Conservation (phyloP, 1,140 invertebrate genomes). For the Saxidomus purpurata region DNA sequence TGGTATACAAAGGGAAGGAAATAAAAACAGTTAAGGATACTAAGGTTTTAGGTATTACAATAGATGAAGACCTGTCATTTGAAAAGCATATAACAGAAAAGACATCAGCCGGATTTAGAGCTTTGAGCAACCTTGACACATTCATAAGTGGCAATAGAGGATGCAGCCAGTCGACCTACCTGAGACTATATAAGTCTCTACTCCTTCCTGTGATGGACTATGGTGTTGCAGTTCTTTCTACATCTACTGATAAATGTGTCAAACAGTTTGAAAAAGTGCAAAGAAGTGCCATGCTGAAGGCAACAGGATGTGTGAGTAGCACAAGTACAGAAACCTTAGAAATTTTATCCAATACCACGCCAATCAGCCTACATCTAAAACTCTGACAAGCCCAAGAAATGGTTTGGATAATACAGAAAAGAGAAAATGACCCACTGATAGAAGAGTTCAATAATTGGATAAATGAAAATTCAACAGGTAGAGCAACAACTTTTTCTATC, state of each 20-base stretch:
- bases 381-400: slow-evolving; percentile 5
- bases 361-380: slow-evolving; percentile 8
- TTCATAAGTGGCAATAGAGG: neutral
- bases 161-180: slow-evolving; percentile 1
- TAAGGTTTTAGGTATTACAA: no score
- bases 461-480: neutral
- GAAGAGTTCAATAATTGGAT: slow-evolving; percentile 5
- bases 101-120: neutral
- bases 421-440: neutral
- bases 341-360: neutral
- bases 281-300: no score
- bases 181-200: slow-evolving; percentile 16
- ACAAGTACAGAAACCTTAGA: neutral
- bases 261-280: neutral
- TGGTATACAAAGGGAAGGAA: no score
- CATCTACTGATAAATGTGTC: neutral
- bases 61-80: neutral
- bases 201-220: neutral
- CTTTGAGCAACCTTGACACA: neutral
- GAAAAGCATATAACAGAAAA: slow-evolving; percentile 12
- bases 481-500: neutral
- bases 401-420: neutral
- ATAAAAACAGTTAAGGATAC: no score
- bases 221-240: neutral
- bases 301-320: no score